Conservation (phyloP, 1,140 invertebrate species). For the Venustaconcha ellipsiformis region DNA sequence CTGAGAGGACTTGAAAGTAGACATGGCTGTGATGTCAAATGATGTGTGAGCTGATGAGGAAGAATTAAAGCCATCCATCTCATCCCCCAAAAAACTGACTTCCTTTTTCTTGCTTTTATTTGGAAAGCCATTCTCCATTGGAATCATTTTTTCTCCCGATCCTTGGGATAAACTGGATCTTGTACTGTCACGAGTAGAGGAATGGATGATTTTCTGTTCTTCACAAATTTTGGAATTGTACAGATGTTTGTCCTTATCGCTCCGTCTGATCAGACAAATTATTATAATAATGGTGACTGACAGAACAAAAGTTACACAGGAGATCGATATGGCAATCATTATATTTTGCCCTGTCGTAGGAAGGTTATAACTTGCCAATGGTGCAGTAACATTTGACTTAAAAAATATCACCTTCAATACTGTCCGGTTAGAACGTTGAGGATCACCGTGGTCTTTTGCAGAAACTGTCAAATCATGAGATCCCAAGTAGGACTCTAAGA, state of each 20-base stretch:
- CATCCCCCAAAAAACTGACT: conserved; percentile 48
- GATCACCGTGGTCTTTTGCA: conserved; percentile 49
- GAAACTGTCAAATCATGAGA: conserved; percentile 42
- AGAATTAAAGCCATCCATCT: conserved; percentile 3
- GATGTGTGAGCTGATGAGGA: no score
- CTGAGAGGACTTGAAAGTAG: no score
- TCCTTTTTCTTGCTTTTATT: conserved; percentile 40
- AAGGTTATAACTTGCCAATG: conserved; percentile 1
- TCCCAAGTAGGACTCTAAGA: conserved; percentile 40
- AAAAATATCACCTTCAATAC: conserved; percentile 17
- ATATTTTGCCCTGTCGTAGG: conserved; percentile 46
- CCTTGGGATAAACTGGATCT: conserved; percentile 41
- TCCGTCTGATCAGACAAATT: conserved; percentile 57
- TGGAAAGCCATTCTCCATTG: conserved; percentile 21
- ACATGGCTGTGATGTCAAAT: no score
- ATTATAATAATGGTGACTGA: conserved; percentile 54
- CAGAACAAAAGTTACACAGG: conserved; percentile 53
- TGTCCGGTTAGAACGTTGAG: conserved; percentile 13
- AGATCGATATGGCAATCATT: conserved; percentile 56
- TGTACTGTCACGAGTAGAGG: conserved; percentile 35
- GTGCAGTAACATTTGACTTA: not conserved
- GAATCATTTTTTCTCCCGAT: conserved; percentile 38
- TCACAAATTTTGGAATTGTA: conserved; percentile 45
- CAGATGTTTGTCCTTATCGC: conserved; percentile 49
- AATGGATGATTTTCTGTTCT: conserved; percentile 51